Conservation (phyloP, 1,140 invertebrate species). For the Gonatopus flavifemur region DNA sequence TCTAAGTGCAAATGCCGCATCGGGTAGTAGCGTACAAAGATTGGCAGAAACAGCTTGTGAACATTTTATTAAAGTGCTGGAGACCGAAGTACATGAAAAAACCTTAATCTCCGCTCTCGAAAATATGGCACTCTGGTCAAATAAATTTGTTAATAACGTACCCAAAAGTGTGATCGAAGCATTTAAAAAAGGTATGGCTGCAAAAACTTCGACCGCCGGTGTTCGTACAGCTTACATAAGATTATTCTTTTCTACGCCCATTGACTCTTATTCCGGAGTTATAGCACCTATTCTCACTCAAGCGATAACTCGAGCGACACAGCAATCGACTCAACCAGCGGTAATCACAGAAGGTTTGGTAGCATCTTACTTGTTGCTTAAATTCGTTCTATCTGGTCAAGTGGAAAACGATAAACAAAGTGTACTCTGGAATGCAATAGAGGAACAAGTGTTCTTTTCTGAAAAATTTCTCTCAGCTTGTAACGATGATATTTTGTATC, state of each 20-base stretch:
- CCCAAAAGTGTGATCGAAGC: constrained; percentile 73
- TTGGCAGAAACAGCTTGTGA: constrained; percentile 67
- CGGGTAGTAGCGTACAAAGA: constrained; percentile 60
- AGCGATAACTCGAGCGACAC: constrained; percentile 43
- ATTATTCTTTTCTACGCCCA: constrained; percentile 38
- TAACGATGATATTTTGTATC: constrained; percentile 67
- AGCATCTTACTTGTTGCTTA: constrained; percentile 73
- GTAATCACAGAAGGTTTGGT: constrained; percentile 79
- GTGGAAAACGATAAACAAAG: constrained; percentile 61
- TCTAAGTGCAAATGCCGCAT: constrained; percentile 73
- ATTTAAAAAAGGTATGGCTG: constrained; percentile 77
- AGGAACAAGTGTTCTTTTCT: constrained; percentile 79
- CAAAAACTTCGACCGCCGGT: constrained; percentile 76
- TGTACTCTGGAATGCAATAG: constrained; percentile 69
- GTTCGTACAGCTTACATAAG: constrained; percentile 74
- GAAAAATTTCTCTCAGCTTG: constrained; percentile 78
- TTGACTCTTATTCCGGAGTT: constrained; percentile 28
- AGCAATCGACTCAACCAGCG: constrained; percentile 58
- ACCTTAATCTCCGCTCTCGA: constrained; percentile 80
- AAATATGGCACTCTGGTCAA: constrained; percentile 79
- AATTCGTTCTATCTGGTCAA: constrained; percentile 61
- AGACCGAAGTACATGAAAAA: constrained; percentile 90
- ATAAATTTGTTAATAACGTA: constrained; percentile 67
- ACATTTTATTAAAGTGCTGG: constrained; percentile 77
- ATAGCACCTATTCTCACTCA: constrained; percentile 46